Conservation (phyloP, 2,113 vertebrate genomes). For the Bubo scandiacus region DNA sequence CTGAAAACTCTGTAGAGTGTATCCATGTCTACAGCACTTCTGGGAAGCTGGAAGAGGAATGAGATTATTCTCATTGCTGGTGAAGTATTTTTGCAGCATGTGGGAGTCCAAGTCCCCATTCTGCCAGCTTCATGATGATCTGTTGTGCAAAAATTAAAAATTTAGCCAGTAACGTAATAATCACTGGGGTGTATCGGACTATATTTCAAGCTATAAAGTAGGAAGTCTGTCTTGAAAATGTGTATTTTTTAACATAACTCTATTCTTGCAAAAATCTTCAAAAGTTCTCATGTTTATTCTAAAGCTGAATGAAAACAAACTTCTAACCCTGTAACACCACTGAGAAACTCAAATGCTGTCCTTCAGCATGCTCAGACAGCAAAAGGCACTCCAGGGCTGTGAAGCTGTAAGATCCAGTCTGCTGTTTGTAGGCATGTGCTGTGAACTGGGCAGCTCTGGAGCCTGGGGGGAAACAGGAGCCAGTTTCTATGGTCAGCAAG, state of each 20-base stretch:
- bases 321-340: background rate
- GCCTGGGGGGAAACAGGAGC: background rate
- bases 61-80: background rate
- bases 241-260: background rate
- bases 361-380: accelerated
- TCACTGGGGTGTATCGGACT: background rate
- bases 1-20: background rate
- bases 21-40: background rate
- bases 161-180: background rate
- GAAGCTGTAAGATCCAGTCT: background rate
- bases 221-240: background rate
- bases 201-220: background rate
- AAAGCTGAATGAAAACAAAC: background rate
- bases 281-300: background rate
- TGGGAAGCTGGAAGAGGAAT: background rate
- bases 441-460: background rate
- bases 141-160: background rate
- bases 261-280: background rate
- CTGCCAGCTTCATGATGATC: background rate
- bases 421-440: accelerated
- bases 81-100: background rate
- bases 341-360: background rate
- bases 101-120: background rate
- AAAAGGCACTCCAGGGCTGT: background rate
- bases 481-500: background rate